Base-by-base conservation (phyloP, 2,797 vertebrate genomes). In the Gouania willdenowi region DNA sequence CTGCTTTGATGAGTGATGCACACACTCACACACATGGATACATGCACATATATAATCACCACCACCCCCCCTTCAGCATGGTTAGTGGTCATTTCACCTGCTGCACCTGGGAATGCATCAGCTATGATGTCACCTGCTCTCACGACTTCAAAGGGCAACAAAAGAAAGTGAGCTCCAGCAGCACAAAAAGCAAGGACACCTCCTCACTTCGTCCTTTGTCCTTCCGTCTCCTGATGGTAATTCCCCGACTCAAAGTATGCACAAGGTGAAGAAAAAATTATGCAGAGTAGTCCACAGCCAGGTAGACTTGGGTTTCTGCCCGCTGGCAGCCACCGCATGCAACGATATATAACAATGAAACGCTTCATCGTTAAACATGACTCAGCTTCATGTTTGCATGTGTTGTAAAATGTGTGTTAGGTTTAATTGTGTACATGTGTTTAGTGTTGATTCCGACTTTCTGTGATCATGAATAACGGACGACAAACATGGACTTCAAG, bases 51-150 rank as follows among this genome's bases (percentile, higher is more conserved):
- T 26, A 38, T 64, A 25, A 39, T 26, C 39, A 45, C 52, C 15
- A 41, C 50, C 49, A 66, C 74, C 66, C 82, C 79, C 61, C 77
- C 79, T 62, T 75, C 63, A 68, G 42, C 48, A 71, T 56, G 62
- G 73, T 75, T 64, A 72, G n/a, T n/a, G n/a, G n/a, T n/a, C n/a
- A n/a, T 75, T 77, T 77, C 69, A 80, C 70, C 71, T 79, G 76
- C 73, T 57, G 75, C 82, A 88, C 85, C 81, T 88, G 85, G 74
- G 76, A 85, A 86, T 77, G 78, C 15, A 8, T 44, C 60, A 26
- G 36, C 66, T 40, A 49, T 71, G 73, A 87, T 83, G 83, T 86
- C 84, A 89, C 67, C 67, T 58, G 54, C 72, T 67, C 62, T 57
- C 54, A 47, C 67, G 69, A 74, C 78, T 85, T 85, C 81, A 87